phyloP scores from a whole-genome alignment of 2,113 vertebrate species.

The Daphoenositta chrysoptera region DNA sequence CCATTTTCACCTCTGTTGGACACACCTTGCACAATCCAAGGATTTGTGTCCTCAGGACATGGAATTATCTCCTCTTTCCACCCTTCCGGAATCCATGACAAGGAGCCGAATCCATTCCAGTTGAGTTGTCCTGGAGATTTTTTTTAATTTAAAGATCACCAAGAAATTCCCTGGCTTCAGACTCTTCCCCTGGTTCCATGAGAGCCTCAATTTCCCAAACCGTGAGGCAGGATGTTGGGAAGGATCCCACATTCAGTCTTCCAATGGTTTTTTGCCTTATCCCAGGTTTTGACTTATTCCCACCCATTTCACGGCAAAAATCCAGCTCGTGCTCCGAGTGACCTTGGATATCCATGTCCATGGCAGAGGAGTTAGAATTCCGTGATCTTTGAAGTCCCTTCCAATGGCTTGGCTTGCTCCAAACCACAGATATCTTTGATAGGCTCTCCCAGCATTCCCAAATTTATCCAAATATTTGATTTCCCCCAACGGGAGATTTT shows the following conservation, averaged over 20 bases:
- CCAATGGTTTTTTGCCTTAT: background rate
- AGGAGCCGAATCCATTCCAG: background rate
- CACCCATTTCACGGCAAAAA: background rate
- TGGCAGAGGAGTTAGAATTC: background rate
- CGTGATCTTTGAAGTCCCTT: background rate
- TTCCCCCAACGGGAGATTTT: accelerated
- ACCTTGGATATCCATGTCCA: accelerated
- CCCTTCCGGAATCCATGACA: too few relatives aligned
- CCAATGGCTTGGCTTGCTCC: background rate
- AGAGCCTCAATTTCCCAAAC: background rate
- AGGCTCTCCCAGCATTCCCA: background rate
- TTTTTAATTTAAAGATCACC: background rate
- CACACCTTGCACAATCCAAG: background rate
- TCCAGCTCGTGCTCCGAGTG: background rate
- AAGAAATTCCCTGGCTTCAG: accelerated
- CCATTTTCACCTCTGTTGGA: background rate
- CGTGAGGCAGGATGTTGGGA: accelerated
- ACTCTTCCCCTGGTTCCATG: background rate
- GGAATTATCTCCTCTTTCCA: background rate
- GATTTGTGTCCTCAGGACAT: background rate
- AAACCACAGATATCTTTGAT: background rate
- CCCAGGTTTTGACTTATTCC: background rate
- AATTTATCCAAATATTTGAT: background rate
- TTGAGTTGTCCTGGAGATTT: background rate
- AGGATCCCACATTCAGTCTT: background rate